Conservation (phyloP, 2,113 vertebrate genomes). For the Podocnemis expansa region DNA sequence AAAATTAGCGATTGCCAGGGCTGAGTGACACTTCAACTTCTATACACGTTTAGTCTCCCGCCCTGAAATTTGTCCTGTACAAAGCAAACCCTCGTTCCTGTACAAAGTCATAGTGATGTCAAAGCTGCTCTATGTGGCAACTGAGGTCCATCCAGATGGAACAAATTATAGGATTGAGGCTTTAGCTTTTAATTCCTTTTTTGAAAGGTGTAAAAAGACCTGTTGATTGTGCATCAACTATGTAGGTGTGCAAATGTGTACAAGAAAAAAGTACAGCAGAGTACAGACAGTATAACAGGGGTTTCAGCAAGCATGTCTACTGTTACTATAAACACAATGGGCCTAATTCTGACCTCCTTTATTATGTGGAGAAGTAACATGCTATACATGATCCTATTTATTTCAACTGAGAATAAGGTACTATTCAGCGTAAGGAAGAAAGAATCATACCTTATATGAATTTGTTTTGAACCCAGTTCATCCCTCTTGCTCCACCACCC, state of each 20-base stretch:
- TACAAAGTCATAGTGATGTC: not conserved
- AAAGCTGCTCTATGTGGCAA: not conserved
- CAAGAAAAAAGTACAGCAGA: not conserved
- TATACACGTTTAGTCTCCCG: not conserved
- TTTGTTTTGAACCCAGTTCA: not conserved
- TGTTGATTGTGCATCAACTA: not conserved
- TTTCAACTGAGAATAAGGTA: not conserved
- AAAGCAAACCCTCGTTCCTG: not conserved
- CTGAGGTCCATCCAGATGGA: not conserved
- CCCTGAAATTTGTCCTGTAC: not conserved
- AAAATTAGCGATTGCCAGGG: not conserved
- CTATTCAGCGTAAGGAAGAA: not conserved
- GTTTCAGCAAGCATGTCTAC: not conserved
- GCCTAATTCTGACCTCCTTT: not conserved
- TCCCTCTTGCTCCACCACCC: not conserved
- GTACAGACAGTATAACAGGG: not conserved
- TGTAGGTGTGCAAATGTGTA: not conserved
- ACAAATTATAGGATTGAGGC: not conserved
- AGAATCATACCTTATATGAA: not conserved
- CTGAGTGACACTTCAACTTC: not conserved
- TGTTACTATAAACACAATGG: not conserved
- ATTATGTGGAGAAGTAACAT: not conserved
- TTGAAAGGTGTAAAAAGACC: not conserved
- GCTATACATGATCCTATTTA: not conserved
- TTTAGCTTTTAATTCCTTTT: not conserved